Percentiles rank a stretch among this genome's conserved stretches.
phyloP scores from a whole-genome alignment of 2,888 invertebrate species.

The Drosophila seclusa region DNA sequence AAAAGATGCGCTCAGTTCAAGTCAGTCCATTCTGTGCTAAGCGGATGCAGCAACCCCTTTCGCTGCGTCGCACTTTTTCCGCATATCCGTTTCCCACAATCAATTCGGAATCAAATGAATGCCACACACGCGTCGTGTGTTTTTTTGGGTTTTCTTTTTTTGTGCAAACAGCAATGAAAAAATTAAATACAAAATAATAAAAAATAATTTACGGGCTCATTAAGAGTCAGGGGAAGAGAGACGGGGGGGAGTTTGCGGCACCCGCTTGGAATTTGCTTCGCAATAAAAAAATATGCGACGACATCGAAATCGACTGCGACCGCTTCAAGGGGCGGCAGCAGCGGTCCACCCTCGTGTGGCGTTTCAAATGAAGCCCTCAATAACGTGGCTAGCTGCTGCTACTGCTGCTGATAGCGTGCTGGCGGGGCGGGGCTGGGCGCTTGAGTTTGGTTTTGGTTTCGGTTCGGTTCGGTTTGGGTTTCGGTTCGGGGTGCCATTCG shows the following conservation, averaged over 20 bases:
- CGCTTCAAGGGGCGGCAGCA: constrained; percentile 23
- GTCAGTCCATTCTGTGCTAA: background rate
- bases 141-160: constrained; percentile 10
- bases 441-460: constrained; percentile 7
- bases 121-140: constrained; percentile 60
- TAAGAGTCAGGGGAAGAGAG: constrained; percentile 52
- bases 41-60: constrained; percentile 42
- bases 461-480: constrained; percentile 4
- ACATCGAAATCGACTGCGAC: constrained; percentile 24
- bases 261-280: constrained; percentile 56
- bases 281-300: constrained; percentile 54
- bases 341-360: constrained; percentile 47
- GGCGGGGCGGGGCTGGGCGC: background rate
- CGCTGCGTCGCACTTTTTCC: background rate
- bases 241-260: constrained; percentile 18
- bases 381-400: constrained; percentile 17
- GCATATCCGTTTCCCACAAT: constrained; percentile 67
- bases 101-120: constrained; percentile 63
- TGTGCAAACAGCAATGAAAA: constrained; percentile 69
- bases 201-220: constrained; percentile 80
- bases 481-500: constrained; percentile 39
- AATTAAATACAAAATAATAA: constrained; percentile 81
- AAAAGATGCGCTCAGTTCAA: background rate
- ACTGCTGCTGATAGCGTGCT: background rate
- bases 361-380: constrained; percentile 62